Evolutionary conservation across 1,140 invertebrate species (phyloP).

Genomic region (Druon quercuslanigerum): DNA sequence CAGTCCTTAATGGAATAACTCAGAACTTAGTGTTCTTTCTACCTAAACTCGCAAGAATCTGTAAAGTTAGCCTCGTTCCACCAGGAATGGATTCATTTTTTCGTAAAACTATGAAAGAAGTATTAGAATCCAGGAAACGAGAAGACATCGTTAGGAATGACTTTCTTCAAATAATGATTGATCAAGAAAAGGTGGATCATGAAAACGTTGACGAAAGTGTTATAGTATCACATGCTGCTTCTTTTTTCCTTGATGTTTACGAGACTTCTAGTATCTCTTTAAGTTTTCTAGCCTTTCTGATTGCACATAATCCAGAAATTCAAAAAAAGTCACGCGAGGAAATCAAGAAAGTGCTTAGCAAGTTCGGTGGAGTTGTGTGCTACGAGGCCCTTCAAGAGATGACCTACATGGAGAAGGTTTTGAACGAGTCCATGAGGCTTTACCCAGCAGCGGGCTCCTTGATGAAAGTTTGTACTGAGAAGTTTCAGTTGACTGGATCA

Average conservation of each 20-base stretch:
- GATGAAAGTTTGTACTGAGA: constrained; percentile 59
- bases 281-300: constrained; percentile 43
- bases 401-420: constrained; percentile 76
- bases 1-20: not conserved
- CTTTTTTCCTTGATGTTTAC: constrained; percentile 70
- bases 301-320: constrained; percentile 71
- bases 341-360: constrained; percentile 69
- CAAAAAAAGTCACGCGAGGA: constrained; percentile 74
- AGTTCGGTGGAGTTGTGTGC: constrained; percentile 74
- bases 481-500: constrained; percentile 55
- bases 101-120: constrained; percentile 36
- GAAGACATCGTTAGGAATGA: constrained; percentile 45
- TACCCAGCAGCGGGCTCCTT: constrained; percentile 59
- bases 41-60: not conserved
- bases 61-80: constrained; percentile 33
- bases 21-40: constrained; percentile 33
- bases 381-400: constrained; percentile 79
- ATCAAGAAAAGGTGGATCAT: constrained; percentile 44
- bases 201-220: constrained; percentile 43
- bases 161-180: constrained; percentile 54
- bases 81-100: constrained; percentile 42
- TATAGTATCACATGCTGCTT: constrained; percentile 49
- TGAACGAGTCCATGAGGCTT: constrained; percentile 71
- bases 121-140: constrained; percentile 35
- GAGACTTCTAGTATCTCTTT: constrained; percentile 75